Evolutionary conservation across 2,113 vertebrate species (phyloP).

Genomic region (Tricholaema leucomelas): DNA sequence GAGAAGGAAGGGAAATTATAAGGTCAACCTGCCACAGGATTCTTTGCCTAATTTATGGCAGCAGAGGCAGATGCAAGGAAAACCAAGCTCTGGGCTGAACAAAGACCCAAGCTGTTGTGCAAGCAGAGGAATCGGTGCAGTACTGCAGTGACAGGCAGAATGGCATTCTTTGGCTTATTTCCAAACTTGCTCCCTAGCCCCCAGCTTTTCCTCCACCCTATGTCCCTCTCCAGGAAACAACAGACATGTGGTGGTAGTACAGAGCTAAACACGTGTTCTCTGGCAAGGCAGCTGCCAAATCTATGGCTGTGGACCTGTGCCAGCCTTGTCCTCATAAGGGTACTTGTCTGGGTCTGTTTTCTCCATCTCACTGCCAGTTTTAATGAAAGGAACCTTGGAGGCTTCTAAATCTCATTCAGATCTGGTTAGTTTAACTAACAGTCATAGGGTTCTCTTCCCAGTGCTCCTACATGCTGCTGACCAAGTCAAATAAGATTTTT

Average conservation of each 20-base stretch:
- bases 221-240: neutral
- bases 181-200: neutral
- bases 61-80: neutral
- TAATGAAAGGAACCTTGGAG: neutral
- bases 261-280: neutral
- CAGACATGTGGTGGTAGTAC: neutral
- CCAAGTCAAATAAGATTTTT: neutral
- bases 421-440: neutral
- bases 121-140: neutral
- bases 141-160: neutral
- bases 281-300: neutral
- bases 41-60: neutral
- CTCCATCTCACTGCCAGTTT: neutral
- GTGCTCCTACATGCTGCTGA: neutral
- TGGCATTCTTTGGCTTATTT: neutral
- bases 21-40: neutral
- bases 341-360: neutral
- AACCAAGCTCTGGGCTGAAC: neutral
- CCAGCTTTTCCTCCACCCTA: neutral
- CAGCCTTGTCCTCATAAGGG: neutral
- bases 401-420: neutral
- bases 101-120: neutral
- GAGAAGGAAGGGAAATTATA: neutral
- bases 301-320: neutral
- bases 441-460: fast-evolving